These are phyloP conservation scores for Parochlus steinenii DNA, from an alignment of 2,888 invertebrate genomes.

Conservation along the genomic window DNA sequence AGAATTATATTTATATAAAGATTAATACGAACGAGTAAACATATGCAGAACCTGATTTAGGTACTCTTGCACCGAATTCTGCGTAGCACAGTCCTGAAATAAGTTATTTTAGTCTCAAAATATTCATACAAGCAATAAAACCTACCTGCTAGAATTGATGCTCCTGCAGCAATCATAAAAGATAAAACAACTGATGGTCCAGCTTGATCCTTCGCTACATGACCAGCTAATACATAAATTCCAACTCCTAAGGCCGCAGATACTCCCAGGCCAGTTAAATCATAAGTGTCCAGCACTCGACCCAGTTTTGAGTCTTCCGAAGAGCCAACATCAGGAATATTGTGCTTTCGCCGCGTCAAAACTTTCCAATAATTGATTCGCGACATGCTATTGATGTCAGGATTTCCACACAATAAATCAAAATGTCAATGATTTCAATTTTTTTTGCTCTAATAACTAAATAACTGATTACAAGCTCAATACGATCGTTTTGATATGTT, in stretches of 20 bases:
- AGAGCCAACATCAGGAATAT: constrained; percentile 15
- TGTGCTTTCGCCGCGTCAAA: constrained; percentile 25
- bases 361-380: constrained; percentile 23
- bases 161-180: constrained; percentile 73
- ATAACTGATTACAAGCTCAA: too few species aligned
- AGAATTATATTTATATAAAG: constrained; percentile 15
- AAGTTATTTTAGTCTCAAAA: neutral
- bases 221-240: constrained; percentile 70
- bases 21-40: constrained; percentile 57
- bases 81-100: constrained; percentile 65
- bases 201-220: constrained; percentile 55
- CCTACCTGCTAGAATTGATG: constrained; percentile 68
- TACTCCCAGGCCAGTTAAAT: constrained; percentile 63
- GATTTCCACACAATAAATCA: too few species aligned
- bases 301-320: constrained; percentile 24
- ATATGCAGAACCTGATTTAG: constrained; percentile 77
- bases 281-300: constrained; percentile 30
- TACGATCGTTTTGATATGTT: too few species aligned
- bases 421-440: too few species aligned
- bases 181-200: constrained; percentile 78
- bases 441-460: too few species aligned
- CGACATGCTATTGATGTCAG: too few species aligned
- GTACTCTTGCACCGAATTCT: constrained; percentile 71
- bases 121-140: constrained; percentile 1
- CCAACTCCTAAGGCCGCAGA: constrained; percentile 78